Percentiles rank a stretch among this genome's conserved stretches.
Evolutionary conservation across 2,113 vertebrate genomes (phyloP).

Genomic region (Colaptes auratus): DNA sequence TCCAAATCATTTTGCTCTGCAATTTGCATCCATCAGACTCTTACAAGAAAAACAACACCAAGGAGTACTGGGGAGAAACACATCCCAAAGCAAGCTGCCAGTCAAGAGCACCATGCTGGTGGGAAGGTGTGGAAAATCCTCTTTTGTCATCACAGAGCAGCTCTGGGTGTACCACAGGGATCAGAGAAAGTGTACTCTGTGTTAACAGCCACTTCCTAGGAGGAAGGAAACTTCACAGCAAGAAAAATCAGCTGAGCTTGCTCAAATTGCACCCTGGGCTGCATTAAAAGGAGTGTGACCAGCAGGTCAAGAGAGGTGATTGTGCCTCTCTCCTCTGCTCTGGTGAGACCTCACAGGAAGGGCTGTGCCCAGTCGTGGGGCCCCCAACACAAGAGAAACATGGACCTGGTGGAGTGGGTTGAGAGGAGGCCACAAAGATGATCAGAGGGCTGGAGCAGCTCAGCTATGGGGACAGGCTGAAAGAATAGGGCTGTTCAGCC

Average conservation of each 20-base stretch:
- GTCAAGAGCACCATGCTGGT: neutral
- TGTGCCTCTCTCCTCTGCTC: too few relatives aligned
- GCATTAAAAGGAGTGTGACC: too few relatives aligned
- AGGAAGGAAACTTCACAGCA: neutral
- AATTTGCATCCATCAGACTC: neutral
- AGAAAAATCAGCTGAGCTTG: fast-evolving
- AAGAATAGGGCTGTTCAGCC: too few relatives aligned
- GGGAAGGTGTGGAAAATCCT: neutral
- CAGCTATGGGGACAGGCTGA: too few relatives aligned
- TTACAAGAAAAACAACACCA: neutral
- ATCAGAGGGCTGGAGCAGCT: too few relatives aligned
- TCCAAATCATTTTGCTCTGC: neutral
- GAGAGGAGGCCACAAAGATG: too few relatives aligned
- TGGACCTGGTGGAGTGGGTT: too few relatives aligned
- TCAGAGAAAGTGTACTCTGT: neutral
- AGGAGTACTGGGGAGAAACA: neutral
- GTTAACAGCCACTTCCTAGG: neutral
- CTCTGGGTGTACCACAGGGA: fast-evolving
- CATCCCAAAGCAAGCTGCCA: neutral
- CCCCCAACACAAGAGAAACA: too few relatives aligned
- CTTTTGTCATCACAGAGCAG: neutral
- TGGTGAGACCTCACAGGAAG: too few relatives aligned
- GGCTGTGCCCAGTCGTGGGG: too few relatives aligned
- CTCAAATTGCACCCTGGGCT: too few relatives aligned
- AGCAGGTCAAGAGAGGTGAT: too few relatives aligned